Evolutionary conservation across 1,140 invertebrate genomes (phyloP).

Genomic region (Hyphantria cunea): DNA sequence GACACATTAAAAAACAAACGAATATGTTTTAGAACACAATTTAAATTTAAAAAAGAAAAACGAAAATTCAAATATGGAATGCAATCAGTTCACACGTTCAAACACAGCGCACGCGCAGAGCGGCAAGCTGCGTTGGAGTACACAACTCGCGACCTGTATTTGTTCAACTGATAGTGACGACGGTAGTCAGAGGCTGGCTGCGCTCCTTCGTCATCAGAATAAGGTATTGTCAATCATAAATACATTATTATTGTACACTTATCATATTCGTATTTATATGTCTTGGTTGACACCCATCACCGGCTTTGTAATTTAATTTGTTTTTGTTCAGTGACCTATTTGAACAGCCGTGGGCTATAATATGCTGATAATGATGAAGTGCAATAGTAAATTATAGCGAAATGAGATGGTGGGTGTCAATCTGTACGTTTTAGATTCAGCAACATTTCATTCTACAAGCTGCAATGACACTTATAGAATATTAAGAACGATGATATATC

Average conservation of each 20-base stretch:
- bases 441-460: no score
- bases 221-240: constrained; percentile 23
- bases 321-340: no score
- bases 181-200: constrained; percentile 67
- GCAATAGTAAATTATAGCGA: no score
- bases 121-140: constrained; percentile 58
- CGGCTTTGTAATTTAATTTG: no score
- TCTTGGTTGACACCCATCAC: background rate
- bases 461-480: no score
- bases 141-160: background rate
- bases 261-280: background rate
- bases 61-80: constrained; percentile 1
- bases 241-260: background rate
- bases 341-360: no score
- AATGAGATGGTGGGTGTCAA: no score
- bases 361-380: no score
- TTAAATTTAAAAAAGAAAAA: background rate
- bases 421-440: no score
- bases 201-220: constrained; percentile 45
- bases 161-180: constrained; percentile 2
- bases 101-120: constrained; percentile 46
- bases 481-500: no score
- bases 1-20: no score
- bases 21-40: background rate
- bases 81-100: constrained; percentile 59